Base-by-base conservation (phyloP, 2,888 invertebrate genomes). In the Opisthograptis luteolata region DNA sequence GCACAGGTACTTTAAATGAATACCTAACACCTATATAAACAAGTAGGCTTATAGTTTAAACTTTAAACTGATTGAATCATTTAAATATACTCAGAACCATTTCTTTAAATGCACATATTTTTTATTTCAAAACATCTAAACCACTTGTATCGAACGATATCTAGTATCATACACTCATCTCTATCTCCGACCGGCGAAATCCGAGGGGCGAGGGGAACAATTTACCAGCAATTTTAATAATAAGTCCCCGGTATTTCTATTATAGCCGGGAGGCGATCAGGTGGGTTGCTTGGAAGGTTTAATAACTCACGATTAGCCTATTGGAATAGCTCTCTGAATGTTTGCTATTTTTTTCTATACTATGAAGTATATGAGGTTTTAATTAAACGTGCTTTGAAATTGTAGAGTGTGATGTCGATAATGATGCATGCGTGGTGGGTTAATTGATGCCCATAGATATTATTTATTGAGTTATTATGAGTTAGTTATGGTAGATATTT, bases 191-290 rank as follows among this genome's bases (percentile, higher is more conserved):
- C 72, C 79, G 67, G 76, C 82, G 77, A 87, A 86, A 81, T 79
- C 77, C 77, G 76, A 85, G 87, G 87, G 87, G 81, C 63, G 84
- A 75, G 81, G 84, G 82, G 87, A 87, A 75, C 87, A 87, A 88
- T 89, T 87, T 87, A 87, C 84, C 87, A 91, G 91, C 89, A 91
- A 91, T 91, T 91, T 91, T 91, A 91, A 91, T 91, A 91, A 91
- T 91, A 91, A 91, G 89, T 86, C 87, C 81, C 78, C 71, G 91
- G 91, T 81, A 91, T 91, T 91, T 88, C 90, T 90, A 90, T 91
- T 90, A 91, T 87, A 84, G 84, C 86, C 70, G 80, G 80, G 81
- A 79, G 84, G 81, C 87, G 83, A 89, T 90, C 90, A 89, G 90
- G 88, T 89, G 86, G 87, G 84, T 65, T 76, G 76, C 70, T 69